Evolutionary conservation across 2,113 vertebrate genomes (phyloP).

Genomic region (Lethenteron camtschaticum): DNA sequence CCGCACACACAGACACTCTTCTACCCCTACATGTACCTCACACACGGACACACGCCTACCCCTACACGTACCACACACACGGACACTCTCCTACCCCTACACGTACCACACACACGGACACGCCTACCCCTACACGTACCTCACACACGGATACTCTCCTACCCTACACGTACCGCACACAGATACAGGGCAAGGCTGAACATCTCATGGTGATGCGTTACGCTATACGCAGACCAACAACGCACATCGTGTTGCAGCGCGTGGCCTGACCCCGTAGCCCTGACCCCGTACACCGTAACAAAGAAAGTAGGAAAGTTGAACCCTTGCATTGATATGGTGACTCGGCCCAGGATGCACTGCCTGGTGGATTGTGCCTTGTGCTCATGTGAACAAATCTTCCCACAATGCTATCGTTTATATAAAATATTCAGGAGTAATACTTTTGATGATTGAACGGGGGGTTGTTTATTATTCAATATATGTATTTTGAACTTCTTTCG

Average conservation of each 20-base stretch:
- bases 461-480: too few species aligned
- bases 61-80: not conserved
- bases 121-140: conserved; percentile 7
- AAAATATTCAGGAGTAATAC: too few species aligned
- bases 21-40: conserved; percentile 15
- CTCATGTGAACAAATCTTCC: too few species aligned
- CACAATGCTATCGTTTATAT: too few species aligned
- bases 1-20: not conserved
- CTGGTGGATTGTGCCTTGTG: too few species aligned
- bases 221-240: not conserved
- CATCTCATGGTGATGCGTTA: not conserved
- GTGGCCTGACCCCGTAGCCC: not conserved
- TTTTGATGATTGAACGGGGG: too few species aligned
- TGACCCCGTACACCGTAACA: too few species aligned
- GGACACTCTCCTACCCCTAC: not conserved
- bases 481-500: too few species aligned
- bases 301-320: too few species aligned
- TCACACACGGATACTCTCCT: not conserved
- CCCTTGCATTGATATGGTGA: too few species aligned
- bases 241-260: not conserved
- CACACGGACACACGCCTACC: conserved; percentile 35
- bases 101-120: conserved; percentile 1
- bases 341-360: too few species aligned
- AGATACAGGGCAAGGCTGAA: not conserved
- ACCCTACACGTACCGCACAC: not conserved